Conservation (phyloP, 2,888 invertebrate species). For the Plagodis dolabraria region DNA sequence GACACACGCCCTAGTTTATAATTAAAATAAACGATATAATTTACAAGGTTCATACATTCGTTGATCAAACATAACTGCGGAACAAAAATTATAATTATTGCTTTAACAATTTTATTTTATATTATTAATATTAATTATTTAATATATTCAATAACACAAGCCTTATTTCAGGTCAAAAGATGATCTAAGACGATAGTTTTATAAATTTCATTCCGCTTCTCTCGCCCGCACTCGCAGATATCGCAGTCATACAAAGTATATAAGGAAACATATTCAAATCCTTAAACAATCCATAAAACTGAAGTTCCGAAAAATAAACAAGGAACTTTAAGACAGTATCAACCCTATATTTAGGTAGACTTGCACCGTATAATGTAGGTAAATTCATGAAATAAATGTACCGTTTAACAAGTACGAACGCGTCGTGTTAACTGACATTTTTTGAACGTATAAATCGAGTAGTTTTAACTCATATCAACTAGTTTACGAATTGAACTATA, state of each 20-base stretch:
- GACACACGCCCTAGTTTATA: constrained; percentile 44
- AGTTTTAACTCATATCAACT: too few relatives aligned
- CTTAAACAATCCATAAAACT: constrained; percentile 25
- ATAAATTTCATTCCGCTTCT: constrained; percentile 21
- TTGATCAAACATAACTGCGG: constrained; percentile 35
- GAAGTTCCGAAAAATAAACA: constrained; percentile 11
- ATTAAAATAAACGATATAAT: constrained; percentile 43
- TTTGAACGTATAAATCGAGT: too few relatives aligned
- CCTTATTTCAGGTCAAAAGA: constrained; percentile 1
- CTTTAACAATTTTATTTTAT: constrained; percentile 20
- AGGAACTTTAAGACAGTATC: constrained; percentile 14
- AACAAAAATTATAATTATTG: constrained; percentile 37
- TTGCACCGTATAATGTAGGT: too few relatives aligned
- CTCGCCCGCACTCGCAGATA: constrained; percentile 1
- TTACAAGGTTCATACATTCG: constrained; percentile 44
- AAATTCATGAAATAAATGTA: too few relatives aligned
- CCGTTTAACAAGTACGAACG: too few relatives aligned
- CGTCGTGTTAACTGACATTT: too few relatives aligned
- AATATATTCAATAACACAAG: neutral
- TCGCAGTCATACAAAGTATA: constrained; percentile 13
- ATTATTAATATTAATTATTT: too few relatives aligned
- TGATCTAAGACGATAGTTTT: neutral
- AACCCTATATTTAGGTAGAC: neutral
- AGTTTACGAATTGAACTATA: too few relatives aligned
- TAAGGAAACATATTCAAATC: constrained; percentile 6